Evolutionary conservation across 1,140 invertebrate species (phyloP), one percentile per base, ranked within the genome.

Genomic region (Anoplolepis gracilipes): DNA sequence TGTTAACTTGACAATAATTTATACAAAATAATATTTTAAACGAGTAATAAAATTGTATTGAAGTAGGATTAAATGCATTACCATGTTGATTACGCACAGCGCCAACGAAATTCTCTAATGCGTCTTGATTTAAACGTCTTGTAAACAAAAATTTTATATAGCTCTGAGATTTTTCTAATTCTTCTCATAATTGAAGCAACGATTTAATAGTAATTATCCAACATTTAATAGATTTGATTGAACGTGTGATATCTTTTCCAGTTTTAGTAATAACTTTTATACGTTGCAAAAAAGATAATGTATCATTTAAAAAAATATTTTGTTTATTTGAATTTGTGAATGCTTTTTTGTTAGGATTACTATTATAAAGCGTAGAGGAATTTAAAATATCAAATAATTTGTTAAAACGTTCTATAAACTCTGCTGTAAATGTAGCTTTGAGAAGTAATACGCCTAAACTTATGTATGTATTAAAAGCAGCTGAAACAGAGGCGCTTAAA

Each of bases 301-400:
- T 72, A 33, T 72, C 69, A 55, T 72, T 55, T 2, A 72, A 10
- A 25, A 16, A 57, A 1, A 33, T n/a, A 1, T 19, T 2, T 75
- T 75, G 72, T 19, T 75, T n/a, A 1, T 57, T 36, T n/a, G 53
- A 25, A 59, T 75, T 57, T 75, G n/a, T 75, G 1, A n/a, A 75
- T 59, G 33, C 33, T 75, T 36, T 5, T 75, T 75, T 57, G 22
- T 57, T 59, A 16, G 13, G 5, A 59, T 75, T 16, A 13, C 53
- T 75, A 13, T 22, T 75, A 4, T 59, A 75, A 59, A 36, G 13
- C 36, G 22, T 75, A 0, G 53, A 75, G 13, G 53, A 59, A 59
- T 57, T 75, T 25, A 59, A 19, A 75, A 39, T 39, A 39, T 75
- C 72, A 2, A 75, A 75, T 75, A 75, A 59, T 25, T 75, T 75